Base-by-base conservation (phyloP, 1,140 invertebrate species). In the Asobara japonica region DNA sequence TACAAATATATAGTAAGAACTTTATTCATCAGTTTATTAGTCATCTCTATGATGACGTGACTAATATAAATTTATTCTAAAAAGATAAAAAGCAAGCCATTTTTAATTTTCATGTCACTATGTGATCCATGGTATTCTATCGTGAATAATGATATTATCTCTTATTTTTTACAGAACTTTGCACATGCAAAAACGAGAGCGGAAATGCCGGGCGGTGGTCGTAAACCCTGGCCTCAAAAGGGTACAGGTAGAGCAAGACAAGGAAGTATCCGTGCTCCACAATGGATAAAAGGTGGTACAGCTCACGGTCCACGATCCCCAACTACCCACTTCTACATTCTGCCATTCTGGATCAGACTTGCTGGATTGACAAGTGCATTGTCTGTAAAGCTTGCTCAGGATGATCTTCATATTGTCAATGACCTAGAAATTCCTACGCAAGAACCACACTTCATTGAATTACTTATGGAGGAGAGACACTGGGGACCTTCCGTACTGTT, bases 401-500 rank as follows among this genome's bases (percentile, higher is more conserved):
- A 98, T 89, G 96, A 99, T 88, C 85, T 99, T 41, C 95, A 97
- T 83, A 90, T 99, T 76, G 93, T 99, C 0, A 92, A 96, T 71
- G 90, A 93, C 80, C 88, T 99, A 13, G 93, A 97, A 73, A 89
- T 99, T 75, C 95, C 97, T 7, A 91, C 92, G n/a, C 90, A 94
- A 51, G 94, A 98, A 79, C 89, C 92, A 4, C 86, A 91, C 79
- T 98, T 91, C 81, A 85, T 99, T 1, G 86, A 92, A 77, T 91
- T 97, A 76, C 84, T 99, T 22, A 91, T 95, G 18, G 92, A 95
- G 75, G 87, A 91, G 65, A 91, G 97, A 78, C 92, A 93, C 81
- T 99, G 98, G 98, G 98, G 97, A 36, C 93, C 96, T 33, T 97
- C 97, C n/a, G 95, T 97, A 29, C 88, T 99, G 0, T 94, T 99